Conservation (phyloP, 2,797 vertebrate genomes). For the Urocyon cinereoargenteus region DNA sequence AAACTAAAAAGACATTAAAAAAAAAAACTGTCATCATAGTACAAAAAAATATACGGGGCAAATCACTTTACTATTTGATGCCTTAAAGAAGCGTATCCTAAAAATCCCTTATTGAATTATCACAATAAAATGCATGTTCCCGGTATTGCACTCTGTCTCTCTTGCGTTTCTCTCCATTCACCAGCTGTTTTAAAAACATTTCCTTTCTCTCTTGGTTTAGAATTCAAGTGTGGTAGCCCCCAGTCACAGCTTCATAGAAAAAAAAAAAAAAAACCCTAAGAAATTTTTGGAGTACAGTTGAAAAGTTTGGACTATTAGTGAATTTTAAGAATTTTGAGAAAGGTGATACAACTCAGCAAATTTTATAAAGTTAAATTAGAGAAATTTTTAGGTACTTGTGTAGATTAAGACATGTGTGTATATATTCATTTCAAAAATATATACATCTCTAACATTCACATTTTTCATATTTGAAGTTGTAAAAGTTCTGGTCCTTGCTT, state of each 20-base stretch:
- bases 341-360: not conserved
- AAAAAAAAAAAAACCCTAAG: not conserved
- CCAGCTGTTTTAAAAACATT: not conserved
- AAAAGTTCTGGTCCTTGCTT: not conserved
- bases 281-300: not conserved
- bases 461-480: not conserved
- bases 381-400: not conserved
- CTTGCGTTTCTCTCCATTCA: not conserved
- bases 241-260: not conserved
- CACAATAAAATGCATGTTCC: not conserved
- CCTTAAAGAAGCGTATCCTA: not conserved
- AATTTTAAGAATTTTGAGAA: not conserved
- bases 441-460: not conserved
- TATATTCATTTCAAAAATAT: not conserved
- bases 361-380: not conserved
- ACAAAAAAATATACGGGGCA: not conserved
- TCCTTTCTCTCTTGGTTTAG: not conserved
- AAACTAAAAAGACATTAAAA: not conserved
- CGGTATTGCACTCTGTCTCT: accelerated
- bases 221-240: not conserved
- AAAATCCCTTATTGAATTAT: not conserved
- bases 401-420: not conserved
- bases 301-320: not conserved
- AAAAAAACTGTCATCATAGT: not conserved
- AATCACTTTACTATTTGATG: not conserved